Evolutionary conservation across 2,888 invertebrate species (phyloP).

Genomic region (Gandaritis pyraliata): DNA sequence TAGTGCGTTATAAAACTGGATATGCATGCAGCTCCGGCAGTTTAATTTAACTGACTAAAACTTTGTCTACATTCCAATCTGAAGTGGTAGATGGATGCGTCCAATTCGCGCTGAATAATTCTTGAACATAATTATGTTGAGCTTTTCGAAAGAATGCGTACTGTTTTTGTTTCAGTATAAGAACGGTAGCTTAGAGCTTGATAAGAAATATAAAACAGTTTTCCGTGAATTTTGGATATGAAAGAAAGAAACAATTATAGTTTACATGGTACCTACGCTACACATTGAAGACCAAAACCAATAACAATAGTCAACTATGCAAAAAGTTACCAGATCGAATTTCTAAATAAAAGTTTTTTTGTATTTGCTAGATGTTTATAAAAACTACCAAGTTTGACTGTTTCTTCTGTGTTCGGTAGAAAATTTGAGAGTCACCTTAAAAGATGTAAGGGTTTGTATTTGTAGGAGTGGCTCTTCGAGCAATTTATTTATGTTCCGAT

Average conservation of each 20-base stretch:
- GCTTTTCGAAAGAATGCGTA: not conserved
- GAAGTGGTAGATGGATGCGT: slow-evolving; percentile 32
- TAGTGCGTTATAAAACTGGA: slow-evolving; percentile 41
- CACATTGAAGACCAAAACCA: too few species aligned
- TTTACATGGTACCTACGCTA: too few species aligned
- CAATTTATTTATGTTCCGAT: slow-evolving; percentile 29
- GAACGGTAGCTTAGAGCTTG: not conserved
- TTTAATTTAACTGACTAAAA: slow-evolving; percentile 45
- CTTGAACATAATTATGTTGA: slow-evolving; percentile 14
- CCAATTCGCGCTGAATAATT: slow-evolving; percentile 20
- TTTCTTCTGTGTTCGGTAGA: not conserved
- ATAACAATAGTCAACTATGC: too few species aligned
- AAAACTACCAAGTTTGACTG: not conserved
- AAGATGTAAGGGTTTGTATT: slow-evolving; percentile 9
- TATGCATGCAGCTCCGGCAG: slow-evolving; percentile 33
- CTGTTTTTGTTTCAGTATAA: not conserved
- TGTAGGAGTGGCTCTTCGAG: slow-evolving; percentile 19
- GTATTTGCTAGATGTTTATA: not conserved
- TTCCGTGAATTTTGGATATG: slow-evolving; percentile 3
- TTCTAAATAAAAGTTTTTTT: too few species aligned
- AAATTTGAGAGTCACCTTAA: slow-evolving; percentile 1
- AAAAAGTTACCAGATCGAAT: too few species aligned
- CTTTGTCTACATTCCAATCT: slow-evolving; percentile 36
- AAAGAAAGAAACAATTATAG: too few species aligned
- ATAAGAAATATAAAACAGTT: not conserved